Evolutionary conservation across 2,113 vertebrate species (phyloP), one percentile per base, ranked within the genome.

Genomic region (Callipepla squamata): DNA sequence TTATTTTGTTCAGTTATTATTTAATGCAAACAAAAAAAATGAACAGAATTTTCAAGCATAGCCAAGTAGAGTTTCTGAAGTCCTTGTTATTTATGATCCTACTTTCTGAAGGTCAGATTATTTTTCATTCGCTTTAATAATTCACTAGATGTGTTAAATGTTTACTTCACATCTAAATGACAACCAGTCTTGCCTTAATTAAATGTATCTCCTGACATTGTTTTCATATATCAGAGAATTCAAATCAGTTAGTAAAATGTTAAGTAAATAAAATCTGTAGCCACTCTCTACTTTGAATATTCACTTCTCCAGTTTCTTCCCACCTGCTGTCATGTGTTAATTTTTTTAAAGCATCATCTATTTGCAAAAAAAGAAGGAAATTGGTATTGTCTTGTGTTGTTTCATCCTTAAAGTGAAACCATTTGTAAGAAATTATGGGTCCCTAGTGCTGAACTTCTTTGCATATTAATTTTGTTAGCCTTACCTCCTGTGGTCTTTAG

Each of bases 401-500:
- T 99, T 99, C 98, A 98, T 99, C 97, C 98, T 98, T 98, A 98
- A 98, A 98, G 98, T 92, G 97, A 99, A 99, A 98, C 98, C 97
- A 99, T 99, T 99, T 99, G 98, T 97, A 97, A 98, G 98, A 98
- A 99, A 99, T 99, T 98, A 99, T 98, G 98, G 98, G 98, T 98
- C 98, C 98, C 98, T 96, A 97, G 98, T 98, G 98, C 97, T 98
- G 98, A 98, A 98, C 97, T 98, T 98, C 98, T 99, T 99, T 99
- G 99, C 98, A 99, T 99, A 99, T 98, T 99, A 99, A 99, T 99
- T 99, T 98, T 99, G 99, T 99, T 99, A 99, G 98, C 98, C 98
- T 99, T 99, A 98, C 98, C 98, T 99, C 99, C 99, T 97, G 98
- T 96, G 98, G 98, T 98, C 98, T 98, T 98, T 91, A 98, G 98